Evolutionary conservation across 2,888 invertebrate genomes (phyloP).

Genomic region (Drosophila kuntzei): DNA sequence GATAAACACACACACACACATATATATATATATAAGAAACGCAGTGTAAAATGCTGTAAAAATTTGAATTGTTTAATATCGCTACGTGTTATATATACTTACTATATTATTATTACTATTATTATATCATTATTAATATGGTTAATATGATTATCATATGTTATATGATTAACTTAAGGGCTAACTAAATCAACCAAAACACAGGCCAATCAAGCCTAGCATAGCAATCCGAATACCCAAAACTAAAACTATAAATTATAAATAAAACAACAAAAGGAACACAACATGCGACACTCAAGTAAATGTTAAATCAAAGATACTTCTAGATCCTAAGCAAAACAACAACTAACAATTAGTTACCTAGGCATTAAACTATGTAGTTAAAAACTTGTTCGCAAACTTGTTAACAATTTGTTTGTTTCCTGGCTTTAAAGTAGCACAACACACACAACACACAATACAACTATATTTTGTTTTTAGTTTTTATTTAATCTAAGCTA

Average conservation of each 20-base stretch:
- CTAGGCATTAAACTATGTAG: constrained; percentile 43
- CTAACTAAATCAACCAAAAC: constrained; percentile 61
- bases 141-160: constrained; percentile 53
- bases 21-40: too few species aligned
- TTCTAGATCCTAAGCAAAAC: constrained; percentile 50
- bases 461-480: constrained; percentile 14
- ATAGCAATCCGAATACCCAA: constrained; percentile 57
- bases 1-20: constrained; percentile 16
- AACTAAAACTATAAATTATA: constrained; percentile 21
- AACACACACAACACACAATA: constrained; percentile 23
- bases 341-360: constrained; percentile 44
- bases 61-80: constrained; percentile 52
- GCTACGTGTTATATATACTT: constrained; percentile 49
- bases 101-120: constrained; percentile 30
- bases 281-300: constrained; percentile 67
- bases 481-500: constrained; percentile 1
- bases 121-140: constrained; percentile 31
- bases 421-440: constrained; percentile 27
- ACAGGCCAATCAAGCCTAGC: constrained; percentile 64
- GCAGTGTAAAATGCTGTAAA: constrained; percentile 37
- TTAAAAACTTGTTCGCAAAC: constrained; percentile 37
- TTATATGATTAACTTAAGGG: constrained; percentile 56
- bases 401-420: constrained; percentile 39
- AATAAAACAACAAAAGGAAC: constrained; percentile 24
- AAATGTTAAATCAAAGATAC: constrained; percentile 76